A percentile compares a stretch with the other conserved stretches of the same genome.
phyloP scores from a whole-genome alignment of 2,113 vertebrate genomes.

The Syrrhaptes paradoxus region DNA sequence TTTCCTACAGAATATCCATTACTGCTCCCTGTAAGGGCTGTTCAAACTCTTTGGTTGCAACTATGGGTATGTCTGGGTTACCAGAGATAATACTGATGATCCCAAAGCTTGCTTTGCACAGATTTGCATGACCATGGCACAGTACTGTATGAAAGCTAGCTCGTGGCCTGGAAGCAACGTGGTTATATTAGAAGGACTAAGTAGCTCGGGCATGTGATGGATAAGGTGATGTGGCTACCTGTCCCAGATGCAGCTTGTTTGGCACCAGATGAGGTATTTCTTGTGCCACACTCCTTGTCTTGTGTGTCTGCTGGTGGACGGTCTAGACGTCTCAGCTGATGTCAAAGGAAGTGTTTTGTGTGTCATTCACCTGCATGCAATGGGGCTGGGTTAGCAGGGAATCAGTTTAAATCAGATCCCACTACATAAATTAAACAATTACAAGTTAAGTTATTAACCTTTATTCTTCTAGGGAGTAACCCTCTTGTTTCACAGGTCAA shows the following conservation, averaged over 20 bases:
- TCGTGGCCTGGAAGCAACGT: background rate
- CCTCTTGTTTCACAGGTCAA: conserved; percentile 81
- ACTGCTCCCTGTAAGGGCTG: background rate
- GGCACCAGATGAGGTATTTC: background rate
- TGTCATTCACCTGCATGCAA: background rate
- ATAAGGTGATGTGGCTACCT: background rate
- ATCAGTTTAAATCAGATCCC: background rate
- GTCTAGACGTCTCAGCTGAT: background rate
- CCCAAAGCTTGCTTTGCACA: background rate
- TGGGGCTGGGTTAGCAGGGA: background rate
- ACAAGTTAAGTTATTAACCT: background rate
- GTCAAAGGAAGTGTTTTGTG: background rate
- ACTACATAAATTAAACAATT: background rate
- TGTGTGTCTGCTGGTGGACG: background rate
- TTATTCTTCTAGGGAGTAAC: background rate
- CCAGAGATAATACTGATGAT: background rate
- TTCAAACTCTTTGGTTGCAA: background rate
- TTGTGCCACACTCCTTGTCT: background rate
- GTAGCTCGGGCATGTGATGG: background rate
- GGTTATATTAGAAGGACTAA: background rate
- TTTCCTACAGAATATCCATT: background rate
- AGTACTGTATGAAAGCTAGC: background rate
- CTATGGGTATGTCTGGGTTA: background rate
- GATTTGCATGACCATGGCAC: background rate
- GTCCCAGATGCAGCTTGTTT: background rate